These are phyloP conservation scores for Conus canariensis DNA, from an alignment of 2,888 invertebrate genomes.

Conservation along the genomic window DNA sequence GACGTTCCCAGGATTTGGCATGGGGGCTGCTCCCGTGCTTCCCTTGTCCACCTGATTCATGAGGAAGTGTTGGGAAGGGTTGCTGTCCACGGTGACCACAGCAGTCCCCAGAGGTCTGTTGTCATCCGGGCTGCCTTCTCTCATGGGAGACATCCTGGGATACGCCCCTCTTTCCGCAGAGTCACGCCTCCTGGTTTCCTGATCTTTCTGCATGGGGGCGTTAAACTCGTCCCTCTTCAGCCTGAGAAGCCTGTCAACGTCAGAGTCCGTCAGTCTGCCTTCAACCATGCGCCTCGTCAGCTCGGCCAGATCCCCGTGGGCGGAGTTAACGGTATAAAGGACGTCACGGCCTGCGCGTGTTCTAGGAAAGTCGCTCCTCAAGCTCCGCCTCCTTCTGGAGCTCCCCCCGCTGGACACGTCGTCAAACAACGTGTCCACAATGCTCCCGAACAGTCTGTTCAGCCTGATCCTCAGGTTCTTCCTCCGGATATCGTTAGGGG, in stretches of 20 bases:
- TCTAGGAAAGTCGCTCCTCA: not conserved
- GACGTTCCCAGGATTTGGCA: not conserved
- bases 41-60: not conserved
- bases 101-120: not conserved
- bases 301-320: not conserved
- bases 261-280: slow-evolving; percentile 3
- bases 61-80: not conserved
- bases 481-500: not conserved
- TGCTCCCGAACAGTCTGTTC: slow-evolving; percentile 25
- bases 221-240: slow-evolving; percentile 17
- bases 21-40: not conserved
- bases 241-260: slow-evolving; percentile 1
- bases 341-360: not conserved
- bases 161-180: not conserved
- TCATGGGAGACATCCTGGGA: not conserved
- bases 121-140: not conserved
- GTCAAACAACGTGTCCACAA: slow-evolving; percentile 22
- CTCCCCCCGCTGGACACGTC: not conserved
- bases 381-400: slow-evolving; percentile 24
- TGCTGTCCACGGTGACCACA: not conserved
- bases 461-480: slow-evolving; percentile 19
- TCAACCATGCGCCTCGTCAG: not conserved
- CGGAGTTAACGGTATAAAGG: not conserved
- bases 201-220: not conserved
- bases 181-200: not conserved